Percentiles rank a stretch among this genome's conserved stretches.
Conservation (phyloP, 2,888 invertebrate genomes). For the Andricus quercusramuli region DNA sequence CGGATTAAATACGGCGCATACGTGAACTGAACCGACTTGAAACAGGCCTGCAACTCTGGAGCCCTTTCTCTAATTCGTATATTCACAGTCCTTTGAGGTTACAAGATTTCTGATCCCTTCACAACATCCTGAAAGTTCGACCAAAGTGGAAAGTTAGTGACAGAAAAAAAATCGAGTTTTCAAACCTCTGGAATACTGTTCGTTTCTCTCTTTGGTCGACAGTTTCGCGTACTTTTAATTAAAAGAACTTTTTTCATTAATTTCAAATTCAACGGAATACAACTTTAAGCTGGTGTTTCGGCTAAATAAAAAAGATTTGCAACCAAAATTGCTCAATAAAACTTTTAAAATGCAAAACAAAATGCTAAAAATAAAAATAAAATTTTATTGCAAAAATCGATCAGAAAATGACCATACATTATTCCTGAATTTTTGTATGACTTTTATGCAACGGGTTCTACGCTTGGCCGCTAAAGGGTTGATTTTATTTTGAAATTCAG, state of each 20-base stretch:
- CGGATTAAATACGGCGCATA: conserved; percentile 67
- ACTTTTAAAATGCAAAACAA: no score
- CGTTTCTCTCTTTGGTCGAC: not conserved
- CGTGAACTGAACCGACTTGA: conserved; percentile 52
- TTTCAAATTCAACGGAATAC: not conserved
- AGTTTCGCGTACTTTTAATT: conserved; percentile 14
- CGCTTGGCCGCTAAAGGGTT: no score
- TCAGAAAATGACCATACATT: no score
- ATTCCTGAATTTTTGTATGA: no score
- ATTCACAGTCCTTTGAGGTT: conserved; percentile 18
- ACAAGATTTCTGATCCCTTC: conserved; percentile 2
- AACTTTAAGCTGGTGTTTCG: not conserved
- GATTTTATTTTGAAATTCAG: no score
- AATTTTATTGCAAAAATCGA: no score
- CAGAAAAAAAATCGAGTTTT: conserved; percentile 16
- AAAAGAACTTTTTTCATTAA: conserved; percentile 12
- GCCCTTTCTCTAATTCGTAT: conserved; percentile 18
- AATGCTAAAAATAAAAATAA: no score
- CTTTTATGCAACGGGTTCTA: no score
- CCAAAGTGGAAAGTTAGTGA: conserved; percentile 16
- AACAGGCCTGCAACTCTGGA: not conserved
- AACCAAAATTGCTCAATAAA: not conserved
- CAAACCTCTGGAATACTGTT: not conserved
- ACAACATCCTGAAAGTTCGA: not conserved
- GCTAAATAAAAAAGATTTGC: not conserved